Evolutionary conservation across 2,888 invertebrate species (phyloP), one percentile per base, ranked within the genome.

Genomic region (Cephus spinipes): DNA sequence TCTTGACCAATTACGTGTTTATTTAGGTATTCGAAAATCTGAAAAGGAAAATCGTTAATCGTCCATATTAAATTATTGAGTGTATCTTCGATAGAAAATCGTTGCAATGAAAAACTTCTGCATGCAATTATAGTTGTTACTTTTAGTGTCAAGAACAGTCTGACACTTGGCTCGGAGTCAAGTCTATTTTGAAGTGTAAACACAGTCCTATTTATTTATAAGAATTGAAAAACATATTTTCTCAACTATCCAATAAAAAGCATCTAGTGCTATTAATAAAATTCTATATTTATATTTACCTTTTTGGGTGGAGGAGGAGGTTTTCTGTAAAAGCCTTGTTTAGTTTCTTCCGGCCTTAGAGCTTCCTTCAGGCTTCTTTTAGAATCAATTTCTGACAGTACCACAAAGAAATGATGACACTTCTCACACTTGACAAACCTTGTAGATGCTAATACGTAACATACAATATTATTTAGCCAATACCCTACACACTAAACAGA

Each of bases 371-470:
- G 92, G 86, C 94, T 96, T 92, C 96, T 96, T 92, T 98, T 97
- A 35, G 97, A 95, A 92, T 98, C 98, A 68, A 97, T 95, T 89
- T 98, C 98, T 84, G 98, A 98, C 81, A 98, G 93, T 34, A 99
- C 98, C 68, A 98, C 98, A 92, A 98, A 99, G 93, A 99, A 98
- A 91, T 98, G 98, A 92, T 98, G 98, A 90, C 99, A 99, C 92
- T 98, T 98, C 92, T 98, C 98, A 92, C 99, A 99, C 92, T 98
- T 98, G 68, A 99, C 98, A 92, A 99, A 99, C 85, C 98, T 94
- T 73, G 98, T 98, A 76, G 98, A 98, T 79, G 94, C 94, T 94
- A 31, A 71, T 4, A 69, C n/a, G 0, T 1, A 12, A 15, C 3
- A 31, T 31, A 71, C 6, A 71, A 71, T 30, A 9, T 32, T 12